Evolutionary conservation across 2,888 invertebrate species (phyloP).

Genomic region (Eulithis testata): DNA sequence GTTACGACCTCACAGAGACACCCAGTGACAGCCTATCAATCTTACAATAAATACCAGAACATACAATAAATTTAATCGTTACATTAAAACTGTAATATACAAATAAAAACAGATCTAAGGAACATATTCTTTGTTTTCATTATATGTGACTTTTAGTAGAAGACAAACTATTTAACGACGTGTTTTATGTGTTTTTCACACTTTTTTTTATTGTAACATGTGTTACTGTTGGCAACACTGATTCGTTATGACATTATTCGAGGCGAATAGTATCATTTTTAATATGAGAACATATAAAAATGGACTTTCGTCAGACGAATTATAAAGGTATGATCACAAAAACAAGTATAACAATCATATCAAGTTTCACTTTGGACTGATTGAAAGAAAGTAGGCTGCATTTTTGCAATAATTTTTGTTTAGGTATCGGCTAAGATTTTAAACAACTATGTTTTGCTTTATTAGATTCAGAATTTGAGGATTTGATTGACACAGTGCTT

Average conservation of each 20-base stretch:
- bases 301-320: slow-evolving; percentile 55
- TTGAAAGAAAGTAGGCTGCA: no score
- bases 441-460: no score
- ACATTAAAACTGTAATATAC: slow-evolving; percentile 46
- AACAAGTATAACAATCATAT: no score
- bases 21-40: slow-evolving; percentile 77
- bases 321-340: slow-evolving; percentile 8
- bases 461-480: no score
- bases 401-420: no score
- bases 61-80: slow-evolving; percentile 48
- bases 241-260: slow-evolving; percentile 74
- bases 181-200: slow-evolving; percentile 75
- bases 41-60: slow-evolving; percentile 78
- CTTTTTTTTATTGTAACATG: slow-evolving; percentile 66
- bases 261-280: slow-evolving; percentile 74
- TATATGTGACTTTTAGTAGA: slow-evolving; percentile 72
- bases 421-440: no score
- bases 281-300: slow-evolving; percentile 50
- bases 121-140: slow-evolving; percentile 52
- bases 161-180: slow-evolving; percentile 72
- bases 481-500: no score
- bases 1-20: slow-evolving; percentile 73
- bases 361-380: no score
- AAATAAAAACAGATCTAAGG: slow-evolving; percentile 46
- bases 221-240: slow-evolving; percentile 64